These are phyloP conservation scores for Pseudomyrmex concolor DNA, from an alignment of 1,140 invertebrate species.

Conservation along the genomic window DNA sequence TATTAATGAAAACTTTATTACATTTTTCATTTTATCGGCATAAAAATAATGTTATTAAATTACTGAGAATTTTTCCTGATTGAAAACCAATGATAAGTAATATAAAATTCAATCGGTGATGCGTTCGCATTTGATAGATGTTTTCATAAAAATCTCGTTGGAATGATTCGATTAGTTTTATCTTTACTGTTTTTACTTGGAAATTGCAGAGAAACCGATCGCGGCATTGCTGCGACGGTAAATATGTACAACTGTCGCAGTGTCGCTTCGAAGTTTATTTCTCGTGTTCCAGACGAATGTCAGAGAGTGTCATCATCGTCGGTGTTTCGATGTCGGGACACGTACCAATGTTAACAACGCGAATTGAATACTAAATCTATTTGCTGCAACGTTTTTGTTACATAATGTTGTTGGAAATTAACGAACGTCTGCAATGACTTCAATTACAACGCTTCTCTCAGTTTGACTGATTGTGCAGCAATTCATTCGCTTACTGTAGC, in stretches of 20 bases:
- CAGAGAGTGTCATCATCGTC: conserved; percentile 45
- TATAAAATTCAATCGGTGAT: too few relatives aligned
- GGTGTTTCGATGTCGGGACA: conserved; percentile 5
- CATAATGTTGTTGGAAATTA: conserved; percentile 18
- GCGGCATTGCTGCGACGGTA: conserved; percentile 1
- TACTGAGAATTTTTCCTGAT: too few relatives aligned
- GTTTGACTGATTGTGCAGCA: conserved; percentile 18
- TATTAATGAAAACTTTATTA: too few relatives aligned
- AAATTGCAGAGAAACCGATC: not conserved
- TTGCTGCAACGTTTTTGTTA: not conserved
- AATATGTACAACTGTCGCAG: conserved; percentile 46
- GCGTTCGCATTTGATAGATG: too few relatives aligned
- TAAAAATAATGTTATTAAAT: too few relatives aligned
- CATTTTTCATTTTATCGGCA: too few relatives aligned
- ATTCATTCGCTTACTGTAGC: conserved; percentile 19
- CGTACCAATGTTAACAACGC: conserved; percentile 20
- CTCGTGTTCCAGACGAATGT: conserved; percentile 41
- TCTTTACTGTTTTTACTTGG: not conserved
- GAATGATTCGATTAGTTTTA: conserved; percentile 1
- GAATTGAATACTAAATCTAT: conserved; percentile 44
- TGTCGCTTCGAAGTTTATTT: conserved; percentile 16
- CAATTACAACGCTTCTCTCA: conserved; percentile 14
- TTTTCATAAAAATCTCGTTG: not conserved
- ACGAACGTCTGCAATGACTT: conserved; percentile 16
- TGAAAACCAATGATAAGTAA: too few relatives aligned